phyloP scores from a whole-genome alignment of 2,888 invertebrate species.

The Ceriagrion tenellum region DNA sequence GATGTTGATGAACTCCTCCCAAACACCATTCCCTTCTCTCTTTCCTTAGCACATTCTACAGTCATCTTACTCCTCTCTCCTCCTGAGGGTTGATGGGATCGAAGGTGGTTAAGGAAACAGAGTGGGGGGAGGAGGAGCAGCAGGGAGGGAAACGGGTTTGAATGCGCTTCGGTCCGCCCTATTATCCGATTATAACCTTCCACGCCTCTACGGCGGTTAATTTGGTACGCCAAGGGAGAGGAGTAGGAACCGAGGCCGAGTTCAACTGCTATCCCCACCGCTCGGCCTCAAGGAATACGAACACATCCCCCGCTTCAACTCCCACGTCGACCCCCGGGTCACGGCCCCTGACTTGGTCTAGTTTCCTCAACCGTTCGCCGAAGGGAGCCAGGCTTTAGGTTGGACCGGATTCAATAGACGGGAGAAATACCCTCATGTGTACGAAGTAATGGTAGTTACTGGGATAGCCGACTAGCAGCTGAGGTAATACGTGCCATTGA shows the following conservation, averaged over 20 bases:
- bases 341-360: not conserved
- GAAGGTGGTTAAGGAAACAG: no score
- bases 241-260: not conserved
- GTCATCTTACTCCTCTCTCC: no score
- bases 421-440: not conserved
- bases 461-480: not conserved
- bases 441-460: not conserved
- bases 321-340: not conserved
- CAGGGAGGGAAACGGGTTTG: not conserved
- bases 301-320: no score
- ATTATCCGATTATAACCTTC: slow-evolving; percentile 13
- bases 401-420: not conserved
- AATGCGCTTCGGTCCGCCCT: not conserved
- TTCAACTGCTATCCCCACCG: not conserved
- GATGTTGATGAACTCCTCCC: no score
- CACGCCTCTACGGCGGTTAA: not conserved
- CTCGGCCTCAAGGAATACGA: no score
- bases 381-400: not conserved
- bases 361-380: no score
- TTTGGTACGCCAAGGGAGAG: not conserved
- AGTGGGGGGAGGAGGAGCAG: not conserved
- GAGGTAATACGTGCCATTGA: no score
- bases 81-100: no score
- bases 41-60: no score
- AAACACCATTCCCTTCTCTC: no score